phyloP scores from a whole-genome alignment of 2,888 invertebrate genomes.

The Galeopsomyia nigrocyanea region DNA sequence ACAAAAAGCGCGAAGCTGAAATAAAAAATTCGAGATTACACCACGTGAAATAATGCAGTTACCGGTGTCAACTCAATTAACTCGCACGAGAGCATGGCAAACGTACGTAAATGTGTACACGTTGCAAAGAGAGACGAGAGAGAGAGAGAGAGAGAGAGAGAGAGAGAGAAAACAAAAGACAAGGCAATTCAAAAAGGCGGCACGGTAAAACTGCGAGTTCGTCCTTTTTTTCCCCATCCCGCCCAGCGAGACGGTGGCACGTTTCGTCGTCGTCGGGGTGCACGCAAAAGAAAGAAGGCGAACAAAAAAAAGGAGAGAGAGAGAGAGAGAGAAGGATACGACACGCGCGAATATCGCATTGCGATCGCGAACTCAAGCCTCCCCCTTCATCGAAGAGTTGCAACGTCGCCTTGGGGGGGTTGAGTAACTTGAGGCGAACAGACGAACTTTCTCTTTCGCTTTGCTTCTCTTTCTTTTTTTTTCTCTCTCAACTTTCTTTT shows the following conservation, averaged over 20 bases:
- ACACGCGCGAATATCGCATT: slow-evolving; percentile 43
- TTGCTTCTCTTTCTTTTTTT: background rate
- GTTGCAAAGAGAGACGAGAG: slow-evolving; percentile 10
- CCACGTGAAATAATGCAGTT: slow-evolving; percentile 22
- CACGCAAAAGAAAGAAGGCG: background rate
- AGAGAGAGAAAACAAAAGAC: slow-evolving; percentile 34
- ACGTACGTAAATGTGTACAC: background rate
- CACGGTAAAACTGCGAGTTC: slow-evolving; percentile 38
- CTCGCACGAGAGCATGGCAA: slow-evolving; percentile 4
- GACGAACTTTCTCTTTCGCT: slow-evolving; percentile 27
- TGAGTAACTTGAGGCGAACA: slow-evolving; percentile 35
- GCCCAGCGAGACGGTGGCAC: background rate
- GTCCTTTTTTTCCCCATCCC: slow-evolving; percentile 36
- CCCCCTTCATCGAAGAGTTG: slow-evolving; percentile 29
- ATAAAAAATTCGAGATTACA: too few species aligned
- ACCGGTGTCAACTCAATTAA: slow-evolving; percentile 40
- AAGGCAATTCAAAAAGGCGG: slow-evolving; percentile 43
- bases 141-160: slow-evolving; percentile 10
- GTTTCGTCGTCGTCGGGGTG: too few species aligned
- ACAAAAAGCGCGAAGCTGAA: too few species aligned
- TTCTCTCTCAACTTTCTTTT: background rate
- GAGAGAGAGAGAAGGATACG: slow-evolving; percentile 17
- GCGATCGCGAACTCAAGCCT: slow-evolving; percentile 38
- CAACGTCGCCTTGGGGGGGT: slow-evolving; percentile 6
- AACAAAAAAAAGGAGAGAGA: background rate